phyloP scores from a whole-genome alignment of 92 coral and sea anemone species.

The Umimayanthus kanabou region DNA sequence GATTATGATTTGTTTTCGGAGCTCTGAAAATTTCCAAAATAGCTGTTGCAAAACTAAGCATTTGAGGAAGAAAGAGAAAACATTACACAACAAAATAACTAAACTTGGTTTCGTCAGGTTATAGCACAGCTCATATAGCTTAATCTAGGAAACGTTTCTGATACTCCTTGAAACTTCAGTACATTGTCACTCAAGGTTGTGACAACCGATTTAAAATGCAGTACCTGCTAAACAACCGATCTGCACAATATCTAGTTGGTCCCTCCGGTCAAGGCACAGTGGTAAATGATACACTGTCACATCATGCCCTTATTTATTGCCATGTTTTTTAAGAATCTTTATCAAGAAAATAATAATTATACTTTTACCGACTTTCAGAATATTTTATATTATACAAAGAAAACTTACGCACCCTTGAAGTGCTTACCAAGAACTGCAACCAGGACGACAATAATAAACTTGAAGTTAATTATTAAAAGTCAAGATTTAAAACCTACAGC shows the following conservation, averaged over 20 bases:
- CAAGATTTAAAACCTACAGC: background rate
- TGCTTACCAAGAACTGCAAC: background rate
- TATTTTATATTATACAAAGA: conserved; percentile 7
- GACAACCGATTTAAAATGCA: too few species aligned
- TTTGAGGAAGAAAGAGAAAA: background rate
- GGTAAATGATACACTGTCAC: background rate
- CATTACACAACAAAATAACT: too few species aligned
- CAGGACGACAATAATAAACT: background rate
- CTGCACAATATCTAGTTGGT: too few species aligned
- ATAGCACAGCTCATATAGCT: too few species aligned
- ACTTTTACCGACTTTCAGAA: conserved; percentile 7
- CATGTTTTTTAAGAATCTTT: background rate
- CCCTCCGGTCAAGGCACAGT: background rate
- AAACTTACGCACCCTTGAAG: background rate
- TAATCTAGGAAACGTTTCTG: too few species aligned
- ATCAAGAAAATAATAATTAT: background rate
- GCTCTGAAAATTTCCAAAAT: background rate
- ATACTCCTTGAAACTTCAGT: too few species aligned
- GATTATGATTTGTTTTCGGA: too few species aligned
- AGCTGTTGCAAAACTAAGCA: background rate
- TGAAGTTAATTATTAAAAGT: background rate
- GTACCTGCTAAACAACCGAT: too few species aligned
- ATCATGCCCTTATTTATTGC: conserved; percentile 29
- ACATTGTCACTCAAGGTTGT: too few species aligned
- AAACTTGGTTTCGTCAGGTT: too few species aligned